Base-by-base conservation (phyloP, 2,797 vertebrate genomes). In the Tarsius wallacei region DNA sequence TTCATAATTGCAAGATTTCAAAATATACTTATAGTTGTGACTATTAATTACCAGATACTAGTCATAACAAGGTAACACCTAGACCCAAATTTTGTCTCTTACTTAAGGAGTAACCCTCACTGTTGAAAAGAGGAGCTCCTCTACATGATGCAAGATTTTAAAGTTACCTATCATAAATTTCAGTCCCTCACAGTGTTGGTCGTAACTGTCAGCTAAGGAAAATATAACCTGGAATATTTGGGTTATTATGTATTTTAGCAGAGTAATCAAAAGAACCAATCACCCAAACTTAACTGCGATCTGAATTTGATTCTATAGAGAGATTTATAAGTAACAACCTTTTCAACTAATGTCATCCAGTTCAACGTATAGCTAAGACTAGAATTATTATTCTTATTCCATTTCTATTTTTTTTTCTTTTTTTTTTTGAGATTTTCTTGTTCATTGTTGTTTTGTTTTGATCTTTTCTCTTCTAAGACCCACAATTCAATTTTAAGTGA, bases 221-320 rank as follows among this genome's bases (percentile, higher is more conserved):
- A 22, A 95, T 8, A 92, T 17, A 22, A 15, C 55, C 53, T 85
- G 81, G 26, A 91, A 51, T 91, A 87, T 74, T 33, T 86, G 26
- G 36, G 55, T 49, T 16, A 36, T 91, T 63, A 49, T 28, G 87
- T 12, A 10, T 89, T 95, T 70, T 89, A 74, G 36, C 17, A 63
- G 47, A 88, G 3, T 76, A 85, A 91, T 81, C 14, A 84, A 88
- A 91, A 85, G 31, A 88, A 63, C 7, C 64, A 80, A 47, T 87
- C 31, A 71, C 31, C 15, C 17, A 77, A 36, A 42, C 19, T 86
- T n/a, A 91, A 83, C 42, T 71, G 3, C 81, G 11, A 84, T 91
- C 91, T 96, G 47, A 90, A 51, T 93, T 86, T 85, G 28, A 86
- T 81, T 87, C 68, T 78, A 73, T 28, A 47, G 42, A 93, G 24